phyloP scores from a whole-genome alignment of 2,113 vertebrate species.

The Balaeniceps rex region DNA sequence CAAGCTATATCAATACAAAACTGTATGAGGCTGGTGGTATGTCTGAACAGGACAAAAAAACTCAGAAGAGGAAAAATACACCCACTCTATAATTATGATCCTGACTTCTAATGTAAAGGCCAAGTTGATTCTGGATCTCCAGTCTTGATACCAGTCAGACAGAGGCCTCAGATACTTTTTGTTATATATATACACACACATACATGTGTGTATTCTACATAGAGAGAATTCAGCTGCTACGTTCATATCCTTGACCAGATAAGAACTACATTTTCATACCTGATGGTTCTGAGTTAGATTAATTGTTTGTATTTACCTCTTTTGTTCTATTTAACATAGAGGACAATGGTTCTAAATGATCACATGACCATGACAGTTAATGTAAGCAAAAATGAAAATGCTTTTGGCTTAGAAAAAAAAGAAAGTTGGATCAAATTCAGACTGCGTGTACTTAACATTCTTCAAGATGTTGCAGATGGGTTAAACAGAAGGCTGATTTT shows the following conservation, averaged over 20 bases:
- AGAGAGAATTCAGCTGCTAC: not conserved
- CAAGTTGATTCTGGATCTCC: not conserved
- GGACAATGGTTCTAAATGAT: not conserved
- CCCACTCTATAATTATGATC: not conserved
- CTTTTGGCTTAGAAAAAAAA: not conserved
- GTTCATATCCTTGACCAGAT: not conserved
- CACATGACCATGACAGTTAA: not conserved
- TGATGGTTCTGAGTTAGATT: not conserved
- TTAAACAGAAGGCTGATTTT: not conserved
- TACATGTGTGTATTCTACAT: not conserved
- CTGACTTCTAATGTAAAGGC: not conserved
- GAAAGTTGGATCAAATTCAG: not conserved
- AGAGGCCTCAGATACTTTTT: not conserved
- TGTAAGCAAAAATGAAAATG: not conserved
- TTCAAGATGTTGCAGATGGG: not conserved
- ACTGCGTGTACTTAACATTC: not conserved
- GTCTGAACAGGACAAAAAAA: not conserved
- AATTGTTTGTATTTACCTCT: not conserved
- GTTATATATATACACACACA: not conserved
- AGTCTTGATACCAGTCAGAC: not conserved
- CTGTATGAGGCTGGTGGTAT: not conserved
- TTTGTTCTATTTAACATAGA: not conserved
- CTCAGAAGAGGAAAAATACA: not conserved
- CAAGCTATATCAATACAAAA: not conserved
- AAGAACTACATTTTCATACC: not conserved